Evolutionary conservation across 2,888 invertebrate genomes (phyloP).

Genomic region (Tinea semifulvella): DNA sequence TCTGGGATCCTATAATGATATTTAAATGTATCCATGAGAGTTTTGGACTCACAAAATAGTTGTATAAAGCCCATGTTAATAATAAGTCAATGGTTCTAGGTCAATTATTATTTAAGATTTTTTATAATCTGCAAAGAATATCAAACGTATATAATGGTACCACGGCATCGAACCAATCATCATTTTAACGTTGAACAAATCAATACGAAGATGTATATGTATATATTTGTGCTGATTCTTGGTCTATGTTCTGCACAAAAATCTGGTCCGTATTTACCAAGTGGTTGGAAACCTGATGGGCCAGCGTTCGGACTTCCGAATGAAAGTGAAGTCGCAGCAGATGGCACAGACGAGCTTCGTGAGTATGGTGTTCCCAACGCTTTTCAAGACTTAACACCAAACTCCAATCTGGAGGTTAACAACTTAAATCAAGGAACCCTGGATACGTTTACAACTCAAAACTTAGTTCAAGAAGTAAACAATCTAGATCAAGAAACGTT

Average conservation of each 20-base stretch:
- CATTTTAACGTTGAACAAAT: not conserved
- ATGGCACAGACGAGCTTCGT: conserved; percentile 54
- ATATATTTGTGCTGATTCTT: not conserved
- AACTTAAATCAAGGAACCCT: not conserved
- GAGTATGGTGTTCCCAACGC: conserved; percentile 58
- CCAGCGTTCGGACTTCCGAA: conserved; percentile 47
- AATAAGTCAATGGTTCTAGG: no score
- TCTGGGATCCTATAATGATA: no score
- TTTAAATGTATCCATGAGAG: no score
- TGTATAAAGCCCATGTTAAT: no score
- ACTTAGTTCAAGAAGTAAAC: no score
- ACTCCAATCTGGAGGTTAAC: not conserved
- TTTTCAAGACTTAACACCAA: not conserved
- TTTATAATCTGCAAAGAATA: not conserved
- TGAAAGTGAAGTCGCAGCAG: conserved; percentile 36
- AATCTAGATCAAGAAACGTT: no score
- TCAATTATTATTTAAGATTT: not conserved
- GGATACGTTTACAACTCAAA: conserved; percentile 30
- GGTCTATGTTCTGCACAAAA: conserved; percentile 34
- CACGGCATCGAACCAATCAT: not conserved
- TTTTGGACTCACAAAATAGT: no score
- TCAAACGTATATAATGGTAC: not conserved
- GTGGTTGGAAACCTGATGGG: conserved; percentile 52
- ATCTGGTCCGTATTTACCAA: conserved; percentile 53
- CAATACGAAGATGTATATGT: not conserved